Evolutionary conservation across 2,113 vertebrate genomes (phyloP).

Genomic region (Varanus komodoensis): DNA sequence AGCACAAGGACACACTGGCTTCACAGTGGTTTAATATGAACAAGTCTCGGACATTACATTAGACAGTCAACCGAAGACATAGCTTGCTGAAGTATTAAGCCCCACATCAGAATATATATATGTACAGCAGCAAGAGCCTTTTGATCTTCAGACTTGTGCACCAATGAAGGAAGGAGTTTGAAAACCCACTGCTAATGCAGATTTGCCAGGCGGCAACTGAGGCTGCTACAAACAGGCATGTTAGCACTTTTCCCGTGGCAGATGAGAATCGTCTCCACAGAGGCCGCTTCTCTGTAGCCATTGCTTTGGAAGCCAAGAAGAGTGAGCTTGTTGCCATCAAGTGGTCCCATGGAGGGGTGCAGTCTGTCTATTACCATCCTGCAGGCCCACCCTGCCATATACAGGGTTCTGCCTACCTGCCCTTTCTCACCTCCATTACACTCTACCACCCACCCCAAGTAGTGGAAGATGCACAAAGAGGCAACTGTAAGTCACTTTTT

Average conservation of each 20-base stretch:
- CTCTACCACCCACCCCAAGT: not conserved
- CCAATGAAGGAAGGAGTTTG: conserved; percentile 42
- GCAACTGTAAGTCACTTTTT: not conserved
- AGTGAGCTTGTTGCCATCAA: not conserved
- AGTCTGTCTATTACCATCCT: not conserved
- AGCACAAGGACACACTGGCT: conserved; percentile 70
- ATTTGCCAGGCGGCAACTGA: conserved; percentile 19
- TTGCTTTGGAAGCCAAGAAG: not conserved
- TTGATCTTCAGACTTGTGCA: conserved; percentile 61
- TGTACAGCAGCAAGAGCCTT: conserved; percentile 66
- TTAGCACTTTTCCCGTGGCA: conserved; percentile 17
- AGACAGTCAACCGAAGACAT: conserved; percentile 70
- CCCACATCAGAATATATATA: conserved; percentile 66
- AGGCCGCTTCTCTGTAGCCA: conserved; percentile 2
- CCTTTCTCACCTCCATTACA: not conserved
- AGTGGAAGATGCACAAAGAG: not conserved
- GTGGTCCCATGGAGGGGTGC: not conserved
- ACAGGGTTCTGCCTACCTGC: not conserved
- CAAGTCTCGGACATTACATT: conserved; percentile 81
- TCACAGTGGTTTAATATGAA: conserved; percentile 94
- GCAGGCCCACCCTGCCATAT: not conserved
- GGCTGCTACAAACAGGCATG: conserved; percentile 26
- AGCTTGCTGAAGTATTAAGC: conserved; percentile 72
- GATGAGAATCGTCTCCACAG: conserved; percentile 6
- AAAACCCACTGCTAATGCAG: conserved; percentile 46